Conservation (phyloP, 2,113 vertebrate genomes). For the Rhabdomys dilectus region DNA sequence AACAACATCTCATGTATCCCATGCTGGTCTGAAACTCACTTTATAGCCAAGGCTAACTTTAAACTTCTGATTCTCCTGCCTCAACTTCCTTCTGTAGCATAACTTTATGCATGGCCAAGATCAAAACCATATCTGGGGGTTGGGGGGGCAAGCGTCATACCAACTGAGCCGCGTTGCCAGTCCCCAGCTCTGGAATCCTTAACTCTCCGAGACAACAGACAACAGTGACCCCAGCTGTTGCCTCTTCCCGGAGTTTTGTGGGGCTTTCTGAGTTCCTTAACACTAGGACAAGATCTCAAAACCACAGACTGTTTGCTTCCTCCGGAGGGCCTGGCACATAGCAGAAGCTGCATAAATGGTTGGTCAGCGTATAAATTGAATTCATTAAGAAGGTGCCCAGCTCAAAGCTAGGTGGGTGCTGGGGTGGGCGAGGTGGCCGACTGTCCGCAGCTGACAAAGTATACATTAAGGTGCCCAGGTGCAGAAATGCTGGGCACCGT, state of each 20-base stretch:
- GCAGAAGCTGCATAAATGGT: not conserved
- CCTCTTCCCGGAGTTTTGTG: not conserved
- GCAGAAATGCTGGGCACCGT: not conserved
- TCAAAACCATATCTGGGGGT: not conserved
- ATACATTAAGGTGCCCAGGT: not conserved
- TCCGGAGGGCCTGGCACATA: not conserved
- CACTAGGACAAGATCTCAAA: not conserved
- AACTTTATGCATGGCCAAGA: not conserved
- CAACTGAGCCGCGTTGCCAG: not conserved
- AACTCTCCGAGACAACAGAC: not conserved
- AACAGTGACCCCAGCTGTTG: not conserved
- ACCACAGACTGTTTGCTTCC: not conserved
- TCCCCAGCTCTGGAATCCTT: not conserved
- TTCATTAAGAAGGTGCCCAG: not conserved
- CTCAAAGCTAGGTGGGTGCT: not conserved
- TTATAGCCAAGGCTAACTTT: not conserved
- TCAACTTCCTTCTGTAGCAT: not conserved
- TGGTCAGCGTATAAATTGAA: not conserved
- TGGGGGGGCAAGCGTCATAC: not conserved
- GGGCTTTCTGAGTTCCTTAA: not conserved
- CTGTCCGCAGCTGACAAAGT: not conserved
- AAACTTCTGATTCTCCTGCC: not conserved
- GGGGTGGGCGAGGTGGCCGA: not conserved
- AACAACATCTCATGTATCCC: not conserved
- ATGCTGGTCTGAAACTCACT: not conserved